phyloP scores from a whole-genome alignment of 2,113 vertebrate species.

The Brachirus orientalis region DNA sequence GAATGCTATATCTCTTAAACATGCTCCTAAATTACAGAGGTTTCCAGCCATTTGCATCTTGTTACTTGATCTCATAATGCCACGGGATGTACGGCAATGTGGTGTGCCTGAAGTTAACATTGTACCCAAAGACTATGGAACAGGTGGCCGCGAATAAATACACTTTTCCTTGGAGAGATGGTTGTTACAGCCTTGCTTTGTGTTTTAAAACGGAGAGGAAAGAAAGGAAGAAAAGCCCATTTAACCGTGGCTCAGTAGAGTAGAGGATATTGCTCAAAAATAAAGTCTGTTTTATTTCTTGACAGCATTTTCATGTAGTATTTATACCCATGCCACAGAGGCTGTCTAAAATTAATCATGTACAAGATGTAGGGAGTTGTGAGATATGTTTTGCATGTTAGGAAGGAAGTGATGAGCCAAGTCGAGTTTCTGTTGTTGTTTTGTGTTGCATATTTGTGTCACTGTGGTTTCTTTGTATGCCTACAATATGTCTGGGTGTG shows the following conservation, averaged over 20 bases:
- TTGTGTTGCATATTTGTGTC: no score
- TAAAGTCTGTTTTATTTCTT: slow-evolving; percentile 31
- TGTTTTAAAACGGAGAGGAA: slow-evolving; percentile 42
- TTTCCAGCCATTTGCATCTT: slow-evolving; percentile 28
- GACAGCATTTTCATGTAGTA: slow-evolving; percentile 44
- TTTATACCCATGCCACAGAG: slow-evolving; percentile 10
- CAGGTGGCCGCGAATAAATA: slow-evolving; percentile 57
- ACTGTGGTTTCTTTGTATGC: background rate
- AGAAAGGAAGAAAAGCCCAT: slow-evolving; percentile 36
- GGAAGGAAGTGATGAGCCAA: background rate
- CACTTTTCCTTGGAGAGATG: slow-evolving; percentile 42
- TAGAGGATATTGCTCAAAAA: slow-evolving; percentile 19
- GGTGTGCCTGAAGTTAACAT: slow-evolving; percentile 44
- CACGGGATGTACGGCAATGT: slow-evolving; percentile 21
- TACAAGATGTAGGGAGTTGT: background rate
- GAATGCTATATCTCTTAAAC: slow-evolving; percentile 9
- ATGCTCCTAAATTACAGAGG: slow-evolving; percentile 8
- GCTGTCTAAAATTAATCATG: slow-evolving; percentile 34
- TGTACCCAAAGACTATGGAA: slow-evolving; percentile 44
- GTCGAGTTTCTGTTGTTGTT: background rate
- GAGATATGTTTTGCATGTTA: slow-evolving; percentile 15
- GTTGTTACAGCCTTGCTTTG: slow-evolving; percentile 37
- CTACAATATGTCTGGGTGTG: no score
- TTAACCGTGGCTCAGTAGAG: slow-evolving; percentile 20
- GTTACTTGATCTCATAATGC: slow-evolving; percentile 12